Base-by-base conservation (phyloP, 2,797 vertebrate genomes). In the Paratrypauchen microcephalus region DNA sequence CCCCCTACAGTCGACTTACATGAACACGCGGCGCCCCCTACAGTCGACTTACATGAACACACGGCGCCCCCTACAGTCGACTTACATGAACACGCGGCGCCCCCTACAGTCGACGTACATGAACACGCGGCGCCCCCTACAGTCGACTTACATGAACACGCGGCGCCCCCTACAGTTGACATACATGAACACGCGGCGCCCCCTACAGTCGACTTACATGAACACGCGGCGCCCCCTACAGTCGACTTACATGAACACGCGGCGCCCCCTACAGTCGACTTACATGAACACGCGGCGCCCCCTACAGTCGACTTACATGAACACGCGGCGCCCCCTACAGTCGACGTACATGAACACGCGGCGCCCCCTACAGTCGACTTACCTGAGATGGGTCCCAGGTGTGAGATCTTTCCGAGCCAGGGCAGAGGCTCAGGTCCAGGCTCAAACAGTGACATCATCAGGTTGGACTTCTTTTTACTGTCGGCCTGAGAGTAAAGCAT, bases 401-500 rank as follows among this genome's bases (percentile, higher is more conserved):
- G 96, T 23, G 95, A 91, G 81, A 97, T 95, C 86, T 96, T 99
- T 68, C 97, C 97, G 23, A 99, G 90, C 98, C 98, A 99, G 0
- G 98, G 97, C 58, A 99, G 91, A 70, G 98, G 97, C 71, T 96
- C 95, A 2, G 94, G 82, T 28, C 96, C 95, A 26, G 94, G 96
- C 65, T 99, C 97, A 90, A 99, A 99, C 70, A 99, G 91, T 0
- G 97, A 99, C 97, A 99, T 97, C 98, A 99, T 99, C 76, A 99
- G 91, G 89, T 99, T 99, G 5, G 98, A 99, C 83, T 99, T 99
- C 93, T 99, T 99, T 89, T 99, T 99, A 91, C 98, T 99, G 82
- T 99, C 98, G 61, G 98, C 98, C 89, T 99, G 98, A 8, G 98
- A 99, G 86, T 99, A 99, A 62, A 99, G 93, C 96, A 99, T 99